These are phyloP conservation scores for Mamestra configurata DNA, from an alignment of 1,140 invertebrate species.

Conservation along the genomic window DNA sequence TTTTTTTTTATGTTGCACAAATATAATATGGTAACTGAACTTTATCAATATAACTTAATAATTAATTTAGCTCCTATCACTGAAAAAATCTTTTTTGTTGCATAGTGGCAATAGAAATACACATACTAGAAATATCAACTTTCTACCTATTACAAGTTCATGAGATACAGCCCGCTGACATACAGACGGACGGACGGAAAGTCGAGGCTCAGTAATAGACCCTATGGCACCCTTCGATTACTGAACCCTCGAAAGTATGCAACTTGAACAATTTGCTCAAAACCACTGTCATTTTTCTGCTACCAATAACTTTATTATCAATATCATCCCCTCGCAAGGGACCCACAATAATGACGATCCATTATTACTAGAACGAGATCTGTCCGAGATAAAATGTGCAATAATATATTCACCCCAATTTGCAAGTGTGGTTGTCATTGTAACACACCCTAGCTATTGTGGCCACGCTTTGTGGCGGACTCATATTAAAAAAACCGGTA, in stretches of 20 bases:
- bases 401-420: slow-evolving; percentile 57
- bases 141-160: too few relatives aligned
- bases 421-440: background rate
- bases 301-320: background rate
- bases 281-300: background rate
- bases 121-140: too few relatives aligned
- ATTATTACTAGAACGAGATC: slow-evolving; percentile 14
- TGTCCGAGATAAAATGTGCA: slow-evolving; percentile 47
- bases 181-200: background rate
- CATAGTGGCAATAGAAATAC: too few relatives aligned
- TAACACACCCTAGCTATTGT: background rate
- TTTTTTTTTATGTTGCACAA: too few relatives aligned
- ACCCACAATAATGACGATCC: background rate
- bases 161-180: too few relatives aligned
- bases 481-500: too few relatives aligned
- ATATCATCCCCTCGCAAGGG: background rate
- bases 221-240: background rate
- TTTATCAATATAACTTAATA: too few relatives aligned
- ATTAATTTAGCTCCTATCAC: too few relatives aligned
- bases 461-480: background rate
- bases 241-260: background rate
- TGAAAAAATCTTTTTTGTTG: too few relatives aligned
- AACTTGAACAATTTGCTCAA: too few relatives aligned
- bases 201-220: background rate
- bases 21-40: too few relatives aligned